A percentile compares a stretch with the other conserved stretches of the same genome.
Evolutionary conservation across 2,797 vertebrate genomes (phyloP).

Genomic region (Sciaenops ocellatus): DNA sequence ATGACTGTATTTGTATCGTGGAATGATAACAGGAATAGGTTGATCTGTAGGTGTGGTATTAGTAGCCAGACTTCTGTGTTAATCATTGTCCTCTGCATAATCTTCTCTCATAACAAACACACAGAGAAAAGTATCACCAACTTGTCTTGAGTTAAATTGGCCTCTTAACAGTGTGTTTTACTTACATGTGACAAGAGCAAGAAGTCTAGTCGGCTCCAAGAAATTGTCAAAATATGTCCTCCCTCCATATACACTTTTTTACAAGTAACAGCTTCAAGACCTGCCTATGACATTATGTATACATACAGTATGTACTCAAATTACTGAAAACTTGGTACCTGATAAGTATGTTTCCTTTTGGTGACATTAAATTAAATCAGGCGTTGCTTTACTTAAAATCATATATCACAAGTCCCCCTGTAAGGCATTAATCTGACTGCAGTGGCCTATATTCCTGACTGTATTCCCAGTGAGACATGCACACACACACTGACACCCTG

Average conservation of each 20-base stretch:
- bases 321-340: conserved; percentile 11
- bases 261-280: conserved; percentile 17
- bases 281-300: conserved; percentile 5
- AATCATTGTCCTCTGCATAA: background rate
- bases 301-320: conserved; percentile 6
- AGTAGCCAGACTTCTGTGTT: background rate
- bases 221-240: conserved; percentile 33
- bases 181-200: conserved; percentile 20
- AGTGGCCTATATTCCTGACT: conserved; percentile 43
- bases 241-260: conserved; percentile 20
- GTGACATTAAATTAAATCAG: conserved; percentile 45
- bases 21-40: background rate
- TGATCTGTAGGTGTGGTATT: background rate
- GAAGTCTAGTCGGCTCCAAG: conserved; percentile 1
- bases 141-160: conserved; percentile 15
- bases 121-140: conserved; percentile 7
- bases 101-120: conserved; percentile 9
- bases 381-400: conserved; percentile 33
- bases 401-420: conserved; percentile 16
- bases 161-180: conserved; percentile 34
- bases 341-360: conserved; percentile 25
- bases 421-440: conserved; percentile 28
- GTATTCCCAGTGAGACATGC: conserved; percentile 34
- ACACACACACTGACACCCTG: conserved; percentile 52
- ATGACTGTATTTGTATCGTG: background rate